Evolutionary conservation across 1,140 invertebrate genomes (phyloP).

Genomic region (Drosophila pseudoobscura): DNA sequence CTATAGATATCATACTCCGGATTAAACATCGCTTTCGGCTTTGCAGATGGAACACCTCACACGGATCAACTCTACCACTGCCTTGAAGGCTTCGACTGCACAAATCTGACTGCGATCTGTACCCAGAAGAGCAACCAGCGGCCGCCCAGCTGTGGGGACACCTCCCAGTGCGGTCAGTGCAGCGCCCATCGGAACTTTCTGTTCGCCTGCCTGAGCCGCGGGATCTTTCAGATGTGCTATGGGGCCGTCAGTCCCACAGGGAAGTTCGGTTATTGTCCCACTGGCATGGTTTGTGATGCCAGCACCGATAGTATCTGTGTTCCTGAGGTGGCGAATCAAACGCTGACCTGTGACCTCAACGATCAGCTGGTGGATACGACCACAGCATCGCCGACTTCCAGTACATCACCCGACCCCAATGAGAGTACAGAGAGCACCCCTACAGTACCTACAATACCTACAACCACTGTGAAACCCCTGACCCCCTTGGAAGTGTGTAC

Average conservation of each 20-base stretch:
- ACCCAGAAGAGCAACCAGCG: conserved; percentile 65
- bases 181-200: conserved; percentile 68
- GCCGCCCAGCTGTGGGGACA: conserved; percentile 71
- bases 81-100: conserved; percentile 70
- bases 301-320: conserved; percentile 65
- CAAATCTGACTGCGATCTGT: conserved; percentile 65
- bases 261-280: conserved; percentile 60
- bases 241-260: conserved; percentile 65
- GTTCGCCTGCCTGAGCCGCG: conserved; percentile 70
- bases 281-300: conserved; percentile 66
- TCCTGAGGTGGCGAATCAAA: not conserved
- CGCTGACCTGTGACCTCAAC: conserved; percentile 63
- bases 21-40: not conserved
- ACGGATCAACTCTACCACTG: conserved; percentile 63
- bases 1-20: not conserved
- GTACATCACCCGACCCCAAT: conserved; percentile 1
- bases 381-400: conserved; percentile 7
- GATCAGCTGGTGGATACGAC: conserved; percentile 52
- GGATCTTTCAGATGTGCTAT: conserved; percentile 77
- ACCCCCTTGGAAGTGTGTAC: conserved; percentile 54
- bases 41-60: conserved; percentile 44
- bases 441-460: not conserved
- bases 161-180: conserved; percentile 69
- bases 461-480: conserved; percentile 5
- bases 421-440: conserved; percentile 4